These are phyloP conservation scores for Malachius bipustulatus DNA, from an alignment of 2,888 invertebrate genomes.

Conservation along the genomic window DNA sequence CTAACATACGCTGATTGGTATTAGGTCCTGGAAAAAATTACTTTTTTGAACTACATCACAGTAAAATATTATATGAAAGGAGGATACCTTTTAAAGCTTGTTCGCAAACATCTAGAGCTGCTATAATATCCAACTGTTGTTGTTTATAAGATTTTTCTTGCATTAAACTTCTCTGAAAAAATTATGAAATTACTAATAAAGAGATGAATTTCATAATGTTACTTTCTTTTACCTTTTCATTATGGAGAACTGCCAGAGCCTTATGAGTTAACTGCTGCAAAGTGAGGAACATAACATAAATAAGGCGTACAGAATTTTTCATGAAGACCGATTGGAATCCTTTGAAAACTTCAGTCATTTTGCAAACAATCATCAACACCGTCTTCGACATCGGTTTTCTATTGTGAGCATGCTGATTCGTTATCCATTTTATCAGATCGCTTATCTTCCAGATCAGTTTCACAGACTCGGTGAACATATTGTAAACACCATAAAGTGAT, in stretches of 20 bases:
- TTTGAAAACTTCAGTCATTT: constrained; percentile 70
- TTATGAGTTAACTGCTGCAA: constrained; percentile 70
- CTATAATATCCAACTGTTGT: constrained; percentile 56
- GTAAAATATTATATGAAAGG: background rate
- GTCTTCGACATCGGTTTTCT: constrained; percentile 67
- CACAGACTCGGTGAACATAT: constrained; percentile 44
- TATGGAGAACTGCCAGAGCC: constrained; percentile 52
- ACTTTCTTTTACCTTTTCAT: constrained; percentile 47
- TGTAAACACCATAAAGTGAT: constrained; percentile 42
- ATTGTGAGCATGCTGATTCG: constrained; percentile 55
- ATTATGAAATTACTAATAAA: constrained; percentile 7
- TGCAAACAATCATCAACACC: constrained; percentile 62
- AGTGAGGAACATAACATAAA: constrained; percentile 62
- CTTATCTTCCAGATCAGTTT: constrained; percentile 36
- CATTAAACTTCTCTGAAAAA: constrained; percentile 43
- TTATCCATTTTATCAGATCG: constrained; percentile 47
- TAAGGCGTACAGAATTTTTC: constrained; percentile 54
- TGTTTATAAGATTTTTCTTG: constrained; percentile 52
- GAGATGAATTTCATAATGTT: background rate
- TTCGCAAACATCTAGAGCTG: constrained; percentile 64
- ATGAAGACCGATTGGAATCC: constrained; percentile 60
- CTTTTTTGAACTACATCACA: background rate
- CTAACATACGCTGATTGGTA: constrained; percentile 30
- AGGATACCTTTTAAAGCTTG: constrained; percentile 47
- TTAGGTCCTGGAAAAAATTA: constrained; percentile 31